Conservation (phyloP, 2,113 vertebrate species). For the Dasyornis broadbenti region DNA sequence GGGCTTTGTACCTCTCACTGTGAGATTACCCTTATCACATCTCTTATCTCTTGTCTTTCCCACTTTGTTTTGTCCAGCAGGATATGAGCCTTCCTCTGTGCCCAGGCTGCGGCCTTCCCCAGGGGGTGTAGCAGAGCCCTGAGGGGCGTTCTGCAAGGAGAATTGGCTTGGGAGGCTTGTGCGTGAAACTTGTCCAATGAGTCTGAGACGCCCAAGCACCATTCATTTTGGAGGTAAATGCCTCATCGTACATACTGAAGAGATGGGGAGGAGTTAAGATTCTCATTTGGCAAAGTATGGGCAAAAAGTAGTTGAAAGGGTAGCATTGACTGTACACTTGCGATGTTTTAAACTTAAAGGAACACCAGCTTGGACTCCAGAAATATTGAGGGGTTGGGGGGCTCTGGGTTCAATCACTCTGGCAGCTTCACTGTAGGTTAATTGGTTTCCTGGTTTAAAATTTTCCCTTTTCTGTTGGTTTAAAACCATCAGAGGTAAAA, state of each 20-base stretch:
- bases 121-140: slow-evolving; percentile 13
- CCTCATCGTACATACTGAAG: not conserved
- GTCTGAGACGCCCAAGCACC: slow-evolving; percentile 60
- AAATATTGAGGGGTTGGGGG: not conserved
- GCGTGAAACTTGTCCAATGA: slow-evolving; percentile 56
- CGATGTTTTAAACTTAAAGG: not conserved
- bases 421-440: not conserved
- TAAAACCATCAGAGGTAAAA: not conserved
- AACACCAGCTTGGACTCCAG: not conserved
- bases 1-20: not conserved
- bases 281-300: not conserved
- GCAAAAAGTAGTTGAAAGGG: not conserved
- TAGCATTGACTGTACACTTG: not conserved
- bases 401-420: not conserved
- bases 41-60: slow-evolving; percentile 28
- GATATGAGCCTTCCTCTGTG: slow-evolving; percentile 36
- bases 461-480: not conserved
- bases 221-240: slow-evolving; percentile 56
- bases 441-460: not conserved
- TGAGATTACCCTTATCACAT: not conserved
- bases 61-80: slow-evolving; percentile 35
- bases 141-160: slow-evolving; percentile 21
- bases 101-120: slow-evolving; percentile 31
- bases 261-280: not conserved
- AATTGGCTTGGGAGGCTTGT: slow-evolving; percentile 37